These are phyloP conservation scores for Platycnemis pennipes DNA, from an alignment of 2,888 invertebrate species.

Conservation along the genomic window DNA sequence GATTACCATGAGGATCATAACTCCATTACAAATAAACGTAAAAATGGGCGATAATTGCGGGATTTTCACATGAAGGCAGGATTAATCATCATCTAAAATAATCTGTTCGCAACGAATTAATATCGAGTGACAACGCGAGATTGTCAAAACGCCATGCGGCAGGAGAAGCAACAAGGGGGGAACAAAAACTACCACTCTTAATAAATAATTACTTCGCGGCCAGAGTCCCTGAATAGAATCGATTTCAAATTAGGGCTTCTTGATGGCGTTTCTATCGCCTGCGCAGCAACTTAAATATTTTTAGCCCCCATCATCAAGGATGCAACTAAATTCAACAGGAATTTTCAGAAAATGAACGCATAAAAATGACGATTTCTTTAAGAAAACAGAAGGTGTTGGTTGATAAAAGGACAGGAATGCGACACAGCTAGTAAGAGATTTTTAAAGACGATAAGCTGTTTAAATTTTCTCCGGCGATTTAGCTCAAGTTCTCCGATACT, in stretches of 20 bases:
- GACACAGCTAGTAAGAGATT: too few species aligned
- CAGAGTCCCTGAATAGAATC: background rate
- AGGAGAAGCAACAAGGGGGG: background rate
- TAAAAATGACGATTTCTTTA: too few species aligned
- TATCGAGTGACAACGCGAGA: background rate
- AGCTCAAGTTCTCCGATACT: too few species aligned
- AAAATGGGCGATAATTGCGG: background rate
- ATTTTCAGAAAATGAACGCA: too few species aligned
- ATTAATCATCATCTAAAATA: background rate
- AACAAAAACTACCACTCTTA: background rate
- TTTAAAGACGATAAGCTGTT: too few species aligned
- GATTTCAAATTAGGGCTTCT: background rate
- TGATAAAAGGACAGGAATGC: too few species aligned
- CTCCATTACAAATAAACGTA: background rate
- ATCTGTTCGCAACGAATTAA: background rate
- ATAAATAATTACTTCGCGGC: background rate
- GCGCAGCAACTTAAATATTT: background rate
- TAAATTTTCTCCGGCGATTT: too few species aligned
- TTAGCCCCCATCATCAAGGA: too few species aligned
- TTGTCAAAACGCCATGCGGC: background rate
- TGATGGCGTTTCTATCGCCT: background rate
- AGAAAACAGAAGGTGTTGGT: too few species aligned
- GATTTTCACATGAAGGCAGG: background rate
- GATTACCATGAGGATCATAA: background rate
- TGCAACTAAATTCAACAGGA: too few species aligned